These are phyloP conservation scores for Lepus oiostolus DNA, from an alignment of 2,797 vertebrate species.

Conservation along the genomic window DNA sequence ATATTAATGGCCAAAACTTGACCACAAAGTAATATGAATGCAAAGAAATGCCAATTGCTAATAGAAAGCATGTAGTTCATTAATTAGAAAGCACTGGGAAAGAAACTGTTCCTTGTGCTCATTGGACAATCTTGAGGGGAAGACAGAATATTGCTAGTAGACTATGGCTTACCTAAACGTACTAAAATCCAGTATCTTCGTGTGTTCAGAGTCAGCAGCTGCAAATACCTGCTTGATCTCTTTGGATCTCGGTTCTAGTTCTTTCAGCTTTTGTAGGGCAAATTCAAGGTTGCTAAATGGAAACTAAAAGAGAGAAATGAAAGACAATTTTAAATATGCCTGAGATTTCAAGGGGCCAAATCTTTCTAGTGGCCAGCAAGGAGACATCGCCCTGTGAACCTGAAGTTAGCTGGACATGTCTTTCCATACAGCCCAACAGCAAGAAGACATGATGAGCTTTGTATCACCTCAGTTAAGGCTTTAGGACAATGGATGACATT, in stretches of 20 bases:
- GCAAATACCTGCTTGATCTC: conserved; percentile 92
- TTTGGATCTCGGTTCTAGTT: conserved; percentile 86
- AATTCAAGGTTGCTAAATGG: conserved; percentile 88
- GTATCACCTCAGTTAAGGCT: not conserved
- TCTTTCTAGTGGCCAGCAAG: conserved; percentile 5
- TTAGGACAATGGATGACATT: not conserved
- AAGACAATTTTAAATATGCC: conserved; percentile 56
- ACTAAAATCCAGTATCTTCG: conserved; percentile 90
- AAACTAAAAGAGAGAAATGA: conserved; percentile 89
- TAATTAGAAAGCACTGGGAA: conserved; percentile 37
- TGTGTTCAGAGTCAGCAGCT: conserved; percentile 87
- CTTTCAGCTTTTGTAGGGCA: conserved; percentile 92
- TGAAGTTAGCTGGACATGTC: not conserved
- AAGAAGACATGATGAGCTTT: conserved; percentile 20
- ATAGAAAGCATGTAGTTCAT: not conserved
- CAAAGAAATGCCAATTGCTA: conserved; percentile 47
- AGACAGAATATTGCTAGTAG: not conserved
- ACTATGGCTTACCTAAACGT: conserved; percentile 91
- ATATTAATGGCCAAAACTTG: conserved; percentile 8
- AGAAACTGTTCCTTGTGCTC: conserved; percentile 18
- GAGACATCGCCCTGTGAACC: not conserved
- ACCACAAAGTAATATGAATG: conserved; percentile 6
- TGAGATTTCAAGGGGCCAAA: not conserved
- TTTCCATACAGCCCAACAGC: not conserved
- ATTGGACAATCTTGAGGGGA: not conserved